Base-by-base conservation (phyloP, 2,888 invertebrate genomes). In the Clusia tigrina region DNA sequence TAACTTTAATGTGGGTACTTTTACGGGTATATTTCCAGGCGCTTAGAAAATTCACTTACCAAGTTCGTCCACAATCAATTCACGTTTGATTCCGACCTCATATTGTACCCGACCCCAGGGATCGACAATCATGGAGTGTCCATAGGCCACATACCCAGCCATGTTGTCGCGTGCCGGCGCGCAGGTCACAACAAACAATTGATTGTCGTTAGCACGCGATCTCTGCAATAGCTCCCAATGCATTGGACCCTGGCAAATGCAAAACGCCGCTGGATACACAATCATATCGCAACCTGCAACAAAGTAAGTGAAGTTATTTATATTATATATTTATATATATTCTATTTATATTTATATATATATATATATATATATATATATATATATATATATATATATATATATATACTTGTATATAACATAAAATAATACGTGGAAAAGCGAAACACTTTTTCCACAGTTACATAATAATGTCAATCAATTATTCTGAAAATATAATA, bases 201-300 rank as follows among this genome's bases (percentile, higher is more conserved):
- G 96, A 81, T 94, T 92, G 84, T 98, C 97, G 56, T 91, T 86
- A 23, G 98, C 96, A 48, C 97, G 86, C 0, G 90, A 87, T 32
- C 93, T 86, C 63, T 90, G 91, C 5, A 98, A 85, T 1, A 96
- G 83, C 77, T 96, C 93, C 96, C 96, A 98, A 82, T 98, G 98
- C 37, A 90, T 84, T 0, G 96, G 96, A 0, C 98, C 98, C 0
- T 98, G 98, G 1, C 94, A 95, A 93, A 94, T 93, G 84, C 96
- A 98, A 84, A 98, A 98, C 1, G 97, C 96, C 24, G 92, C 96
- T 0, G 98, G 98, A 85, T 96, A 98, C 23, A 98, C 85, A 25
- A 98, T 84, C 73, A 97, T 82, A 60, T 94, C 88, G 76, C 96
- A 96, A 0, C 93, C 95, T 90, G n/a, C n/a, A n/a, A n/a, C n/a